Evolutionary conservation across 1,140 invertebrate species (phyloP), one percentile per base, ranked within the genome.

Genomic region (Polyergus mexicanus): DNA sequence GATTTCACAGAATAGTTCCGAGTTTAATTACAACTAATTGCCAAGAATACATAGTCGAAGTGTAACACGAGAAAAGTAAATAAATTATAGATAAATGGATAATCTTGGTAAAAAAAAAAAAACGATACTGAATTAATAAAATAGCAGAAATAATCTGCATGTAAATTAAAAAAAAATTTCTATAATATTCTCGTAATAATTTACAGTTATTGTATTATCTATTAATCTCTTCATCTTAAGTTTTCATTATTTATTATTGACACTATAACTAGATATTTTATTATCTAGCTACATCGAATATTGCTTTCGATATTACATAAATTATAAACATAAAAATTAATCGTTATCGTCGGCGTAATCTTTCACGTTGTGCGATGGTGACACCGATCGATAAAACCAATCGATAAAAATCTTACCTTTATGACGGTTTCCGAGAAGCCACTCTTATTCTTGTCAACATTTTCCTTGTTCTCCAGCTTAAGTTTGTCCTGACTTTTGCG

Each of bases 401-500:
- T 47, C 3, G 13, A 32, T 2, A 6, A 54, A 71, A 19, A 47
- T 80, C 83, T 91, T 69, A 93, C 94, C 92, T 94, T 94, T 56
- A 93, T 93, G 56, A 89, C 88, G 7, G 84, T 60, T 66, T 93
- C 92, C 19, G 38, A 60, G 38, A 88, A 75, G 76, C 86, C 90
- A 85, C 85, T 89, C 66, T 88, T 92, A 32, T 86, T 92, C 72
- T 76, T 92, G 16, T 94, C 93, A 19, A 91, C 80, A 83, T 88
- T 96, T 84, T 96, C 95, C 88, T 95, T 96, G 90, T 95, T 95
- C 51, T 95, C 94, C 22, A 95, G 38, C 87, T 94, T 94, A 69
- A 95, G 89, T 87, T 95, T 95, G 81, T 96, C 95, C 84, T 95
- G 95, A 86, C 95, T 96, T 86, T 95, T 95, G 47, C 96, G 93